Evolutionary conservation across 2,888 invertebrate genomes (phyloP).

Genomic region (Lycophotia porphyrea): DNA sequence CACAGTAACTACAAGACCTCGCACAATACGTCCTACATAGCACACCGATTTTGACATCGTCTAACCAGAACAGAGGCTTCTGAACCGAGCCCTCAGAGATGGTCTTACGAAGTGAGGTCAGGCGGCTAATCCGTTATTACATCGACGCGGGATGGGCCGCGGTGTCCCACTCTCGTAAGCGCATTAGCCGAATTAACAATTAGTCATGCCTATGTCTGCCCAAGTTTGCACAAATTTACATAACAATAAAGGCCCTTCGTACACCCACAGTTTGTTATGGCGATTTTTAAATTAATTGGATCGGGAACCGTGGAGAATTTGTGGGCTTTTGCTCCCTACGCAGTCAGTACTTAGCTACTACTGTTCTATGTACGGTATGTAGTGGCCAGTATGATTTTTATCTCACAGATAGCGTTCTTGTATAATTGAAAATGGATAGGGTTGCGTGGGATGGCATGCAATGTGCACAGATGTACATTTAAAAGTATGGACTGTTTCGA

Average conservation of each 20-base stretch:
- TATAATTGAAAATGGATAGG: conserved; percentile 50
- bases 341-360: conserved; percentile 76
- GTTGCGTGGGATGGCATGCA: conserved; percentile 14
- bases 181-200: conserved; percentile 90
- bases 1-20: not conserved
- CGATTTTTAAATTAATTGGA: conserved; percentile 90
- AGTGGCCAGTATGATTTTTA: conserved; percentile 50
- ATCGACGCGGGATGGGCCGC: conserved; percentile 73
- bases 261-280: conserved; percentile 79
- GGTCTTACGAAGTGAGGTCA: conserved; percentile 65
- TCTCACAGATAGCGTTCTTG: conserved; percentile 39
- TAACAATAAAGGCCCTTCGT: conserved; percentile 87
- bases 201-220: conserved; percentile 89
- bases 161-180: conserved; percentile 83
- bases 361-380: conserved; percentile 21
- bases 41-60: not conserved
- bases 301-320: conserved; percentile 86
- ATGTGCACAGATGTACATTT: conserved; percentile 42
- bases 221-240: conserved; percentile 90
- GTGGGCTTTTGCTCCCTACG: conserved; percentile 75
- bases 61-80: not conserved
- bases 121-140: conserved; percentile 75
- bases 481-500: conserved; percentile 4
- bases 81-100: conserved; percentile 30
- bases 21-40: not conserved